Evolutionary conservation across 2,888 invertebrate species (phyloP).

Genomic region (Parochlus steinenii): DNA sequence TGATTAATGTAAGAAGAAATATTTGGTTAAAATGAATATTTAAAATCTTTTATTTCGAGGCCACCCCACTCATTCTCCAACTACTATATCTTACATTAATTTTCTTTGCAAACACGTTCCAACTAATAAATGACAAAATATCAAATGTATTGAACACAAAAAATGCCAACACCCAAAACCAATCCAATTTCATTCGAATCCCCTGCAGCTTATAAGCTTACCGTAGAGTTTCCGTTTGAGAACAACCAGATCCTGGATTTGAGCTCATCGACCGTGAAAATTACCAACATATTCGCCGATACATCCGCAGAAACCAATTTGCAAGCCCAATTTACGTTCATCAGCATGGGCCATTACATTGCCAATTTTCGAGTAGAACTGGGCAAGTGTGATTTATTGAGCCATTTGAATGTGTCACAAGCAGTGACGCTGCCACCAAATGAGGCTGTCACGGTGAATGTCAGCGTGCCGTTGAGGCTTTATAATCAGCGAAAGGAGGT

Average conservation of each 20-base stretch:
- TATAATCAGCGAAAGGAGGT: not conserved
- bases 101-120: too few species aligned
- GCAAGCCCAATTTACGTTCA: slow-evolving; percentile 7
- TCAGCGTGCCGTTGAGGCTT: slow-evolving; percentile 1
- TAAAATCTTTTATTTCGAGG: too few species aligned
- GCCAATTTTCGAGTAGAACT: slow-evolving; percentile 2
- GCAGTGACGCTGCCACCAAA: slow-evolving; percentile 1
- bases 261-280: slow-evolving; percentile 5
- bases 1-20: too few species aligned
- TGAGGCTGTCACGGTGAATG: not conserved
- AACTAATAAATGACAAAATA: too few species aligned
- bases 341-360: slow-evolving; percentile 4
- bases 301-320: slow-evolving; percentile 2
- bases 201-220: slow-evolving; percentile 6
- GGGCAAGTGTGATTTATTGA: slow-evolving; percentile 4
- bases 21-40: too few species aligned
- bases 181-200: too few species aligned
- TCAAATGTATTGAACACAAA: too few species aligned
- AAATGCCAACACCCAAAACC: too few species aligned
- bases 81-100: too few species aligned
- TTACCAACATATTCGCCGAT: slow-evolving; percentile 10
- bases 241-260: slow-evolving; percentile 7
- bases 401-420: slow-evolving; percentile 4
- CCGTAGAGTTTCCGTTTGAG: slow-evolving; percentile 4
- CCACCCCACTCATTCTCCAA: too few species aligned